phyloP scores from a whole-genome alignment of 1,140 invertebrate species.

The Saccostrea glomerata region DNA sequence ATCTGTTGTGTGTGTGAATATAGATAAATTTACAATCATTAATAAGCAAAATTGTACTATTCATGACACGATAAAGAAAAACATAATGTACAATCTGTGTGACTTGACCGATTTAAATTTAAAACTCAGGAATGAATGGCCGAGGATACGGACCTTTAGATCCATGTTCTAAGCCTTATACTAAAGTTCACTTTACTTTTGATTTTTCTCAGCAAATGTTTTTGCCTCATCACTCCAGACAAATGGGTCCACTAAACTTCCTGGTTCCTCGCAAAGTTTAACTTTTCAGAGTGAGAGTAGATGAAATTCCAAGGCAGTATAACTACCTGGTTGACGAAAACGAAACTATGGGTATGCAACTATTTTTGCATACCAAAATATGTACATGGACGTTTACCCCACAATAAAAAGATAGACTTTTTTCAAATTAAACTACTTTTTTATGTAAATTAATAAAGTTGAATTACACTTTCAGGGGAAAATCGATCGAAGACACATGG shows the following conservation, averaged over 20 bases:
- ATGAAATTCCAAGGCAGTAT: background rate
- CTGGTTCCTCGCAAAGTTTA: background rate
- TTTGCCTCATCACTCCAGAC: background rate
- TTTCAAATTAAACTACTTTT: background rate
- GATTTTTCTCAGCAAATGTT: background rate
- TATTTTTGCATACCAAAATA: background rate
- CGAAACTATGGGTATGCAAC: background rate
- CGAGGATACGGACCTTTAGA: background rate
- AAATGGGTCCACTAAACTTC: background rate
- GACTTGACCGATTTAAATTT: too few relatives aligned
- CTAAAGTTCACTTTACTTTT: constrained; percentile 19
- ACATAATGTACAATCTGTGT: too few relatives aligned
- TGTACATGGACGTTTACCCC: background rate
- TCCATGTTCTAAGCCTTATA: background rate
- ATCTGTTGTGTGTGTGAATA: too few relatives aligned
- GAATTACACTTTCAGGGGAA: background rate
- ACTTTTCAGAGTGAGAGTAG: constrained; percentile 21
- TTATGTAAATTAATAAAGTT: background rate
- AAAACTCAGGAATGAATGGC: too few relatives aligned
- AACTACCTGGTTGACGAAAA: constrained; percentile 30
- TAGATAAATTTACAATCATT: too few relatives aligned
- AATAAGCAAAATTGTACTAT: too few relatives aligned
- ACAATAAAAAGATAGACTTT: background rate
- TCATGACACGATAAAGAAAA: too few relatives aligned
- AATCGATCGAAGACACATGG: background rate